Conservation (phyloP, 2,797 vertebrate species). For the Vespertilio murinus region DNA sequence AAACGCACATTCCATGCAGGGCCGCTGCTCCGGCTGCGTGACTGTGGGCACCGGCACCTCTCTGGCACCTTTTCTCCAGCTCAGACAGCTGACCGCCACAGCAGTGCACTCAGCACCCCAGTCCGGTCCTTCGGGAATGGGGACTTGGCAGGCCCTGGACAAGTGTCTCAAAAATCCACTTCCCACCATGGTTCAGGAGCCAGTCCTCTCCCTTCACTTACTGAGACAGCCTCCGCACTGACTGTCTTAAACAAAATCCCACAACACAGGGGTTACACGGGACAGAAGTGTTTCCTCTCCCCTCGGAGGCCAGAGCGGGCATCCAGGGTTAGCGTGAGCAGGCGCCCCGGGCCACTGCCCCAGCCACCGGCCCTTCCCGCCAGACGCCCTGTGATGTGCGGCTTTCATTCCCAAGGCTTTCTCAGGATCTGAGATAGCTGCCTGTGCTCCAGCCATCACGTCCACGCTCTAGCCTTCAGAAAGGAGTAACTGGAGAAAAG, state of each 20-base stretch:
- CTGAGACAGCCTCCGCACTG: neutral
- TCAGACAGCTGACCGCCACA: neutral
- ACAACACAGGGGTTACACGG: neutral
- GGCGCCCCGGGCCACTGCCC: neutral
- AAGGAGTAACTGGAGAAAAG: neutral
- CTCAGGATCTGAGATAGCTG: neutral
- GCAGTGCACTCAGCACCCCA: no score
- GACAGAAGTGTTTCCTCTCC: neutral
- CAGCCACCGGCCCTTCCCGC: neutral
- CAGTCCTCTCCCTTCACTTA: neutral
- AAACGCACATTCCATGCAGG: neutral
- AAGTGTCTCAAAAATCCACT: neutral
- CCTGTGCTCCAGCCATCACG: neutral
- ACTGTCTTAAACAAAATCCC: neutral
- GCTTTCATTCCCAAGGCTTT: neutral
- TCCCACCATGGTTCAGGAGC: neutral
- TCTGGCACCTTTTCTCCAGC: neutral
- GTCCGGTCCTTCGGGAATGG: neutral
- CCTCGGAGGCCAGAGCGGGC: neutral
- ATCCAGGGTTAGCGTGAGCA: accelerated
- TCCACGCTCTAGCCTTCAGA: neutral
- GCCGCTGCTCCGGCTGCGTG: neutral
- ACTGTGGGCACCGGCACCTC: neutral
- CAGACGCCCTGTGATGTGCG: neutral
- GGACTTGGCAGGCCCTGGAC: neutral